Percentiles rank a stretch among this genome's conserved stretches.
These are phyloP conservation scores for Geococcyx californianus DNA, from an alignment of 2,113 vertebrate species.

Conservation along the genomic window DNA sequence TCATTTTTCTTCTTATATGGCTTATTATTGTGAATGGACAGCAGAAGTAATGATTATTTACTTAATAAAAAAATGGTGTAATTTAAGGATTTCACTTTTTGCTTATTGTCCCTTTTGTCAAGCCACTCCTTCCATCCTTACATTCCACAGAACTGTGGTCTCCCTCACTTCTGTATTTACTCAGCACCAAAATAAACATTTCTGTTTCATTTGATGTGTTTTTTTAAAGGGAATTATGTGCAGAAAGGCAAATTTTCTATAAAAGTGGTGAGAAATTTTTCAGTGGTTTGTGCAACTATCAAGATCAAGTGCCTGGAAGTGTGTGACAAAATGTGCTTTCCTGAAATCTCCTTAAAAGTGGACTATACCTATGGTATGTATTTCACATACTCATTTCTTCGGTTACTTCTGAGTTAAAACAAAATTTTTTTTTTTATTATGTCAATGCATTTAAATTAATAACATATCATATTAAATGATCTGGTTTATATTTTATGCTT, in stretches of 20 bases:
- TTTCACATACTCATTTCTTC: neutral
- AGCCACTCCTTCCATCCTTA: neutral
- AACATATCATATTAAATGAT: constrained; percentile 3
- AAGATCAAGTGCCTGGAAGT: neutral
- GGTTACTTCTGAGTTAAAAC: no score
- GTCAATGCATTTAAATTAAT: constrained; percentile 18
- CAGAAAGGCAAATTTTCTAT: neutral
- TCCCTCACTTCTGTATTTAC: neutral
- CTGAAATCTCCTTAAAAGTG: neutral
- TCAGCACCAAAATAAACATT: neutral
- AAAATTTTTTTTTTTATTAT: no score
- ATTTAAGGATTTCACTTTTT: neutral
- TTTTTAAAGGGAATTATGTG: neutral
- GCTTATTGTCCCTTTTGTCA: neutral
- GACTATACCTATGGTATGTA: neutral
- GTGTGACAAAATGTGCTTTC: neutral
- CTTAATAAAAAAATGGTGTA: neutral
- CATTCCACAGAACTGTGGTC: neutral
- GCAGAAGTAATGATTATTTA: neutral
- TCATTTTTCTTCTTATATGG: neutral
- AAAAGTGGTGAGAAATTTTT: neutral
- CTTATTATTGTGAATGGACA: neutral
- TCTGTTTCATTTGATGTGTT: neutral
- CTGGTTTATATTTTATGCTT: neutral
- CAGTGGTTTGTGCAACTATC: neutral